These are phyloP conservation scores for Propsilocerus akamusi DNA, from an alignment of 1,140 invertebrate genomes.

Conservation along the genomic window DNA sequence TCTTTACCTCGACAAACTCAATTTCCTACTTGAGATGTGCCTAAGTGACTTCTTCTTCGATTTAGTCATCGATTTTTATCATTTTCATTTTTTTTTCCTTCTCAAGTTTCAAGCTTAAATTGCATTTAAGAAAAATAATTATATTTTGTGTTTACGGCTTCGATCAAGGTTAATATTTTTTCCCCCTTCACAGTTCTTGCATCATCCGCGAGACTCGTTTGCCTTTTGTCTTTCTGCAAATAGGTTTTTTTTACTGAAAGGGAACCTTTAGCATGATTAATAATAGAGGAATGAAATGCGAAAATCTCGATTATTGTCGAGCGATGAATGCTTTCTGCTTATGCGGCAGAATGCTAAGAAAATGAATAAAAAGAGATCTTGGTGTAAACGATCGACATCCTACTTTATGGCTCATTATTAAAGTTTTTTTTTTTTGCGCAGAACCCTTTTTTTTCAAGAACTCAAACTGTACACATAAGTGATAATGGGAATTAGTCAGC, in stretches of 20 bases:
- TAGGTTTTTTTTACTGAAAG: not conserved
- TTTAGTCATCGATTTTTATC: not conserved
- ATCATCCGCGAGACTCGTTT: not conserved
- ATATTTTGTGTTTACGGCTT: slow-evolving; percentile 2
- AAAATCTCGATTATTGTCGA: not conserved
- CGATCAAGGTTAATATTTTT: not conserved
- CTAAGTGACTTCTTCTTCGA: not conserved
- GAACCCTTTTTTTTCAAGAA: too few relatives aligned
- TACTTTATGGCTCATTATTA: slow-evolving; percentile 3
- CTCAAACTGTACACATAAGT: too few relatives aligned
- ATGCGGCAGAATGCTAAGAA: too few relatives aligned
- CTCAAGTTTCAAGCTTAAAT: not conserved
- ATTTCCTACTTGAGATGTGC: not conserved
- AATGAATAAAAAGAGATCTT: too few relatives aligned
- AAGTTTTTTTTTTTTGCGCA: not conserved
- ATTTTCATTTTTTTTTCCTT: not conserved
- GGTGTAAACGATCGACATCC: slow-evolving; percentile 1
- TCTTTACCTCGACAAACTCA: too few relatives aligned
- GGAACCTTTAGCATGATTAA: not conserved
- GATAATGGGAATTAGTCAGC: too few relatives aligned
- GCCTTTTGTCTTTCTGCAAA: not conserved
- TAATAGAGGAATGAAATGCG: not conserved
- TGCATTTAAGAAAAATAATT: not conserved
- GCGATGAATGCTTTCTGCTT: not conserved
- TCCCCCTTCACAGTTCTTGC: not conserved